Evolutionary conservation across 2,113 vertebrate species (phyloP), one percentile per base, ranked within the genome.

Genomic region (Upupa epops): DNA sequence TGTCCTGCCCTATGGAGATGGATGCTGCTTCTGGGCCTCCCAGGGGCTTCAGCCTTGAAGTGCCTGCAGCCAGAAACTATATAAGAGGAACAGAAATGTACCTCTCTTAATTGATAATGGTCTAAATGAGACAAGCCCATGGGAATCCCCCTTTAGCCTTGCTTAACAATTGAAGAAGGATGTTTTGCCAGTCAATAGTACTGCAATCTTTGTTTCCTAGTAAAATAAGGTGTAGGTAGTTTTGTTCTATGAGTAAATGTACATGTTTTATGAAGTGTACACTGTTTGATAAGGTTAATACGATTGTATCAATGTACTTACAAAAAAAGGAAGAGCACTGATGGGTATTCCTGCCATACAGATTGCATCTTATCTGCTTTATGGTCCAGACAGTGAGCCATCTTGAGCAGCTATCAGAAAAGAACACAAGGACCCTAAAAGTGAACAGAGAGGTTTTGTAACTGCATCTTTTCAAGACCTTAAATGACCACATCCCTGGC

Each of bases 361-460:
- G 31, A 80, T 82, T 73, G 26, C 60, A 37, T 75, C 54, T 91
- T 69, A 71, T 3, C 49, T 83, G 37, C 54, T 91, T 78, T 80
- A 64, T 64, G 52, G 55, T 88, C 56, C 58, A 76, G 46, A 64
- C 80, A 80, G 48, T 66, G 81, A 93, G 79, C 34, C 28, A 45
- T 26, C 42, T 13, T 42, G 9, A 90, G 75, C 40, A 77, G 21
- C 26, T 42, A 26, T 42, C 5, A 21, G 52, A 4, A 60, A 88
- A 72, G 51, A 69, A 32, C 17, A 25, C 24, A 59, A 51, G 77
- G 72, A 71, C 59, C 29, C 32, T 59, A 17, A n/a, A 83, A 80
- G 11, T 34, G 55, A 73, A 52, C 49, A 73, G 83, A 37, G 34
- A 56, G 13, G 45, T 86, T 91, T 92, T 92, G 16, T 80, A 89